Conservation (phyloP, 2,888 invertebrate species). For the Iselma pallidipennis region DNA sequence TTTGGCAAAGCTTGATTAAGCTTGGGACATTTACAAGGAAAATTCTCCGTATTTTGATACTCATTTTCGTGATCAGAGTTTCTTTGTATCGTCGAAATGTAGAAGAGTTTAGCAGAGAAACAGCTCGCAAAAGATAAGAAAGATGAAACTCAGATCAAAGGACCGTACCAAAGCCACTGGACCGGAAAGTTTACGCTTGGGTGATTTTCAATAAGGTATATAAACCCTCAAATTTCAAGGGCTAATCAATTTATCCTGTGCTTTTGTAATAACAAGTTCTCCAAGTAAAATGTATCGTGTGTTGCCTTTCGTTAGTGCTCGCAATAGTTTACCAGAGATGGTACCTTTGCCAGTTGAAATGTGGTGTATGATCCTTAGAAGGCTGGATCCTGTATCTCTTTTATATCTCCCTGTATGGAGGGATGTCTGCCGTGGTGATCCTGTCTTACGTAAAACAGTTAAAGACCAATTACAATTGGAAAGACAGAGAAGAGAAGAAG, state of each 20-base stretch:
- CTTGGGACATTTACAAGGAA: no score
- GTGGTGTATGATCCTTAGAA: not conserved
- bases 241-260: not conserved
- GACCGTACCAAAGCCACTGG: no score
- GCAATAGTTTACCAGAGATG: not conserved
- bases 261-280: not conserved
- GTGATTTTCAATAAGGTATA: not conserved
- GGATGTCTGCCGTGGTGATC: not conserved
- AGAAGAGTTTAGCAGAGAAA: no score
- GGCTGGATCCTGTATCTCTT: not conserved
- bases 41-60: no score
- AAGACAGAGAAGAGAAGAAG: not conserved
- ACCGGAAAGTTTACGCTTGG: not conserved
- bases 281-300: not conserved
- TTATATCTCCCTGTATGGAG: not conserved
- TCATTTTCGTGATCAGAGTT: no score
- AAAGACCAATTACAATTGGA: not conserved
- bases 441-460: not conserved
- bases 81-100: no score
- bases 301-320: not conserved
- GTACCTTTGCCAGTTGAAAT: not conserved
- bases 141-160: no score
- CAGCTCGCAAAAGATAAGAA: no score
- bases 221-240: not conserved
- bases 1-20: no score